Base-by-base conservation (phyloP, 2,113 vertebrate species). In the Pangasianodon hypophthalmus region DNA sequence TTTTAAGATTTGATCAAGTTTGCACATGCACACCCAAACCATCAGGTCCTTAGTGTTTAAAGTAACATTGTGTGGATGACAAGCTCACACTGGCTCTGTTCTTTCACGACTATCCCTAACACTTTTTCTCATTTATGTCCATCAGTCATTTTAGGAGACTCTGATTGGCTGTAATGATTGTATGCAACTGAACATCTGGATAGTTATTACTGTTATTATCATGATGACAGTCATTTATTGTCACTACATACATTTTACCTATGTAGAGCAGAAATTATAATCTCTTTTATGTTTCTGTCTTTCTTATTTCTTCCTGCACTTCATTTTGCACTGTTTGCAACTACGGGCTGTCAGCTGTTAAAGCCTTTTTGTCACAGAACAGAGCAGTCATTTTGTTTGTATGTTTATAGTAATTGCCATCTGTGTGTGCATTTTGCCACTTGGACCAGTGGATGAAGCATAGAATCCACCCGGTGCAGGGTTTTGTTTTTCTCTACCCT, bases 141-240 rank as follows among this genome's bases (percentile, higher is more conserved):
- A 44, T 89, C 88, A 77, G 10, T 87, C 80, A 13, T 46, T 41
- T 87, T 67, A 79, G 16, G 77, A 46, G 37, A 46, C 67, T 62
- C 19, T 64, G 82, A 91, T 58, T 75, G 88, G 73, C 82, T 73
- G 60, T 77, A 90, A 86, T 86, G 69, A 83, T 80, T 90, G 26
- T 87, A 58, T 86, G 71, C 56, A 29, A 13, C 69, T 16, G 21
- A 87, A 87, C 87, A 87, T 90, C 85, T 87, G 91, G 87, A 89
- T 81, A 29, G 50, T 54, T 79, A 60, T 83, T 54, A 60, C 46
- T 50, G 84, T 41, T 56, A 13, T 79, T 29, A 48, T 41, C 60
- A 24, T 52, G n/a, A 87, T 87, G 60, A 84, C 84, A n/a, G 64
- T 84, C 75, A 62, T 67, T n/a, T 86, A 64, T 50, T 79, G 75